Percentiles rank a stretch among this genome's conserved stretches.
phyloP scores from a whole-genome alignment of 2,797 vertebrate species.

The Alauda arvensis region DNA sequence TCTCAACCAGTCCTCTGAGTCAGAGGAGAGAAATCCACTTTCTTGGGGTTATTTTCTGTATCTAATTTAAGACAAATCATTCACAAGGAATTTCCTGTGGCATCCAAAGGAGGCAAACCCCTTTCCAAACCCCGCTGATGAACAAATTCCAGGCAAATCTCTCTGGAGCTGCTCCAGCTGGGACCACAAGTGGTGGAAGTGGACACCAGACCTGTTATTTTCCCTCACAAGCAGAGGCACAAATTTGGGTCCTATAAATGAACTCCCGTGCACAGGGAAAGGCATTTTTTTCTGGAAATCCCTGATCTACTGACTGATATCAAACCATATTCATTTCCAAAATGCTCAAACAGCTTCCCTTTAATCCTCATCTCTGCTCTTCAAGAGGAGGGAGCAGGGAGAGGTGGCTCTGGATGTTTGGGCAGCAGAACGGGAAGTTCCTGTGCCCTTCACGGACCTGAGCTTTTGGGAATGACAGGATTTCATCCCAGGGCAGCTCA shows the following conservation, averaged over 20 bases:
- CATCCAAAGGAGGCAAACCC: background rate
- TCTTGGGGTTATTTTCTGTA: background rate
- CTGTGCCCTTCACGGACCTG: background rate
- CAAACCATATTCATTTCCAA: background rate
- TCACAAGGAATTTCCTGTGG: background rate
- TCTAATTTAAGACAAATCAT: background rate
- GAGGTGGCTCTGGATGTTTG: background rate
- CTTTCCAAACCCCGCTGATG: background rate
- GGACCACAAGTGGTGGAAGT: background rate
- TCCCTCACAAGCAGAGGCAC: fast-evolving
- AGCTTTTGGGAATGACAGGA: background rate
- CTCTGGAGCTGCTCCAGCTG: background rate
- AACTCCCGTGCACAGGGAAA: background rate
- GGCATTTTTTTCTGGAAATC: background rate
- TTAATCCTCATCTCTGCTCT: background rate
- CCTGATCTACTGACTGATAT: background rate
- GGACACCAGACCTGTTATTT: background rate
- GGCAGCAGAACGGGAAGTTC: background rate
- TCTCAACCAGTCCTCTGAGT: background rate
- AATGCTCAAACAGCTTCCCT: background rate
- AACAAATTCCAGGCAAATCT: background rate
- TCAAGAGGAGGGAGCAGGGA: background rate
- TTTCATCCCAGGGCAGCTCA: background rate
- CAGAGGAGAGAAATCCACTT: background rate
- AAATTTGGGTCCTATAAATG: fast-evolving